Conservation (phyloP, 1,140 invertebrate genomes). For the Bombyx mori region ASM3026992v2 NC_085128.1:8710001-8710500, state of each 20-base stretch:
- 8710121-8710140: constrained; percentile 40
- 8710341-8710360: constrained; percentile 84
- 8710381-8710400: constrained; percentile 1
- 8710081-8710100: constrained; percentile 32
- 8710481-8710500: constrained; percentile 92
- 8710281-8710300: constrained; percentile 6
- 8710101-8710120: constrained; percentile 35
- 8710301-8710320: constrained; percentile 77
- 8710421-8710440: not conserved
- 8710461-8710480: constrained; percentile 95
- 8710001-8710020: no score
- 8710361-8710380: constrained; percentile 86
- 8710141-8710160: constrained; percentile 26
- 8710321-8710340: constrained; percentile 84
- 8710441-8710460: constrained; percentile 79
- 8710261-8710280: not conserved
- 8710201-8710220: constrained; percentile 2
- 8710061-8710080: constrained; percentile 31
- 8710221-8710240: constrained; percentile 1
- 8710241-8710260: constrained; percentile 3
- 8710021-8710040: no score
- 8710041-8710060: constrained; percentile 18
- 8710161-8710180: constrained; percentile 19
- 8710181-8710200: constrained; percentile 9
- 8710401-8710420: constrained; percentile 12